Evolutionary conservation across 1,140 invertebrate genomes (phyloP), one percentile per base, ranked within the genome.

Genomic region (Hormaphis cornu): DNA sequence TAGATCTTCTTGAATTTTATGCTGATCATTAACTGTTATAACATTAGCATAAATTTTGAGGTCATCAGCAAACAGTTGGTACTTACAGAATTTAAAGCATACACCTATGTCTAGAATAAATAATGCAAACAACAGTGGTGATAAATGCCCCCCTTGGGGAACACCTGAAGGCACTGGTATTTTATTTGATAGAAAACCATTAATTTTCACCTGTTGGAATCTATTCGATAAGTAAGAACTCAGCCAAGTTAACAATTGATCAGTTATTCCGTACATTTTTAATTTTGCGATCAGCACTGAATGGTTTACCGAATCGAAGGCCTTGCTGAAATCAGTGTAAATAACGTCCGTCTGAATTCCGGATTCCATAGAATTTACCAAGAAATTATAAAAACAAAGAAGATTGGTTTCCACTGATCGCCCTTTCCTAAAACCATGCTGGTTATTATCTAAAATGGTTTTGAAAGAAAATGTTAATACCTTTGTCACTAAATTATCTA

Each of bases 301-400:
- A n/a, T n/a, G n/a, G n/a, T n/a, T n/a, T n/a, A n/a, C n/a, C n/a
- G n/a, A 53, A 56, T 76, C 74, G 59, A 75, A 75, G 9, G 72
- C 72, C 70, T 75, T 76, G 16, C 70, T 71, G n/a, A n/a, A n/a
- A n/a, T n/a, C 76, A 3, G 71, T 73, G 18, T 75, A 73, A 20
- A 73, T 73, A 28, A 70, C 61, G 59, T 74, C 74, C 18, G 74
- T 66, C 44, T 75, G 40, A 44, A 72, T 20, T 44, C n/a, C 30
- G 72, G 71, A 30, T 40, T 52, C 24, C 46, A 59, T 1, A 74
- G 1, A 14, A 28, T 22, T 9, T 44, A 14, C 40, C 40, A 44
- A 44, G 40, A 44, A 44, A 44, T 44, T 44, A 44, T 44, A 44
- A 44, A n/a, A 44, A 44, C 40, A 44, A 14, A 44, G 40, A 44